A percentile compares a stretch with the other conserved stretches of the same genome.
Conservation (phyloP, 2,888 invertebrate species). For the Mystacides longicornis region DNA sequence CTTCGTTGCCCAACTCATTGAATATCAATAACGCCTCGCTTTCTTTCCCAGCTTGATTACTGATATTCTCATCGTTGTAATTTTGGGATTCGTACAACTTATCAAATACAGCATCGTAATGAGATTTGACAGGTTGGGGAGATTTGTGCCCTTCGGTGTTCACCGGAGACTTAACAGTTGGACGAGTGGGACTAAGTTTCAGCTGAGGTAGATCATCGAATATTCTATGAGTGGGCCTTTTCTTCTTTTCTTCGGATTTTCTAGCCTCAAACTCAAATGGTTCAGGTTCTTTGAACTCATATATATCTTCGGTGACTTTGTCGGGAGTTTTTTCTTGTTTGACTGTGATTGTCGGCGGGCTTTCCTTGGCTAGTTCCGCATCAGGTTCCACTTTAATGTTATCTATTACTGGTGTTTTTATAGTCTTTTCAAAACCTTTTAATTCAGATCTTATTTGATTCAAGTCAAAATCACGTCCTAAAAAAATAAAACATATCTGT, state of each 20-base stretch:
- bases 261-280: slow-evolving; percentile 78
- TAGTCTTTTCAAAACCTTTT: slow-evolving; percentile 65
- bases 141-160: slow-evolving; percentile 23
- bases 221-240: slow-evolving; percentile 41
- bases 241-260: slow-evolving; percentile 44
- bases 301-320: slow-evolving; percentile 59
- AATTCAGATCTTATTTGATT: slow-evolving; percentile 79
- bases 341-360: slow-evolving; percentile 8
- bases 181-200: slow-evolving; percentile 42
- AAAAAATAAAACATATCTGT: slow-evolving; percentile 28
- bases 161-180: slow-evolving; percentile 40
- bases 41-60: slow-evolving; percentile 34
- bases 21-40: slow-evolving; percentile 45
- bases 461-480: slow-evolving; percentile 72
- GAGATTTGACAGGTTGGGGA: slow-evolving; percentile 24
- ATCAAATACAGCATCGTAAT: slow-evolving; percentile 43
- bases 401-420: slow-evolving; percentile 42
- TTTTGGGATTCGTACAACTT: slow-evolving; percentile 42
- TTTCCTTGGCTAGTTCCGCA: slow-evolving; percentile 12
- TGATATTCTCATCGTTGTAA: slow-evolving; percentile 37
- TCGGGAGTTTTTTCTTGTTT: slow-evolving; percentile 38
- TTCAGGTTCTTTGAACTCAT: slow-evolving; percentile 85
- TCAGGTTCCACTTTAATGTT: slow-evolving; percentile 37
- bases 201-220: slow-evolving; percentile 48
- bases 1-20: slow-evolving; percentile 45